Conservation (phyloP, 2,113 vertebrate genomes). For the Amia ocellicauda region DNA sequence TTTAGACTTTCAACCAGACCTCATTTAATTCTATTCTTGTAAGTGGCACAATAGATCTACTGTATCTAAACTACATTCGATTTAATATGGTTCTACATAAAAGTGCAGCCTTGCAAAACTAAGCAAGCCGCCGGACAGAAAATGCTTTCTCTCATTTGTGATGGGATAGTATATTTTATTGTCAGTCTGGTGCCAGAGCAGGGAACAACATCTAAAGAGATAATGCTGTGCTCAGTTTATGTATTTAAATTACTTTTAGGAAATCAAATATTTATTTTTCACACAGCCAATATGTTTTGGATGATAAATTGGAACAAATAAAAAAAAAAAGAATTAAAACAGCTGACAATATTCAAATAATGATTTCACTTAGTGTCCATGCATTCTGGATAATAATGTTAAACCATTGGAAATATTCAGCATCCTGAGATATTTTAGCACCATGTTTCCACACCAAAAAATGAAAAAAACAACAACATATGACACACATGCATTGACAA, state of each 20-base stretch:
- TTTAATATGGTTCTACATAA: slow-evolving; percentile 5
- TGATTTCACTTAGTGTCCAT: no score
- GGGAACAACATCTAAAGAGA: slow-evolving; percentile 11
- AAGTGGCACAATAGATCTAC: not conserved
- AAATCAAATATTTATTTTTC: slow-evolving; percentile 15
- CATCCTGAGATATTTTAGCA: no score
- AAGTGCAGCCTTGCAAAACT: not conserved
- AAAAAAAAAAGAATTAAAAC: not conserved
- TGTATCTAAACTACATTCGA: not conserved
- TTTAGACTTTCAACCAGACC: not conserved
- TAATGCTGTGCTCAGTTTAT: not conserved
- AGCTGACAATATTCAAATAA: not conserved
- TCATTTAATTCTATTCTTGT: not conserved
- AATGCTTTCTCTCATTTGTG: slow-evolving; percentile 11
- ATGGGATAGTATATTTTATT: slow-evolving; percentile 16
- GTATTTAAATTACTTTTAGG: not conserved
- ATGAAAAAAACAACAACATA: no score
- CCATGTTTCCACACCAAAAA: no score
- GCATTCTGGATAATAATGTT: no score
- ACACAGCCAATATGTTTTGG: not conserved
- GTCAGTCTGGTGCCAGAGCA: not conserved
- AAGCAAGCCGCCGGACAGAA: slow-evolving; percentile 12
- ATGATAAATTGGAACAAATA: not conserved
- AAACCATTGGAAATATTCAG: no score
- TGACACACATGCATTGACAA: no score